These are phyloP conservation scores for Oscarella lobularis DNA, from an alignment of 37 sponge, comb jelly and placozoan species.

Conservation along the genomic window DNA sequence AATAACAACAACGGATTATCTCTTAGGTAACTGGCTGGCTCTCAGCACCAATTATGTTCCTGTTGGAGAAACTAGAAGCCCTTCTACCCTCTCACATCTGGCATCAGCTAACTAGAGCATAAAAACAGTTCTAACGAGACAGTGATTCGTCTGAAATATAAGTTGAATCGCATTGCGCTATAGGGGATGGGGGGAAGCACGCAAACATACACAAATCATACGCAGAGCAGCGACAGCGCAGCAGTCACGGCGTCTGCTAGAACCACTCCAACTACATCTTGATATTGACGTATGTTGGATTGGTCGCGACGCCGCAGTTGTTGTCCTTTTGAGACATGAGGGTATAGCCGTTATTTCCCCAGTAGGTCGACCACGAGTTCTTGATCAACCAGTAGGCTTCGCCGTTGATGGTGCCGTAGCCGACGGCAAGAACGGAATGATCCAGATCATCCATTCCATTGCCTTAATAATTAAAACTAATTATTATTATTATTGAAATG, in stretches of 20 bases:
- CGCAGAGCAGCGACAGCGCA: too few species aligned
- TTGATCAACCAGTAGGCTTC: conserved; percentile 69
- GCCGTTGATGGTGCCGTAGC: conserved; percentile 65
- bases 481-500: background rate
- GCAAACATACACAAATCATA: too few species aligned
- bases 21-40: background rate
- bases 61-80: conserved; percentile 4
- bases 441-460: conserved; percentile 65
- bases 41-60: background rate
- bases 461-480: conserved; percentile 16
- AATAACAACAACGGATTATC: background rate
- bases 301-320: conserved; percentile 95
- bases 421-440: conserved; percentile 91
- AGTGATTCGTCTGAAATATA: too few species aligned
- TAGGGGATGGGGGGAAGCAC: too few species aligned
- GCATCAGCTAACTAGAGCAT: background rate
- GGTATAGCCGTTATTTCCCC: conserved; percentile 91
- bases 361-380: conserved; percentile 97
- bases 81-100: conserved; percentile 6
- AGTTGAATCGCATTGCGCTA: too few species aligned
- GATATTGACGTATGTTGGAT: conserved; percentile 69
- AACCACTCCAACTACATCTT: too few species aligned
- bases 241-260: too few species aligned
- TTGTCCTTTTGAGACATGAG: conserved; percentile 81
- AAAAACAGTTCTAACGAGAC: background rate